Evolutionary conservation across 2,797 vertebrate species (phyloP), one percentile per base, ranked within the genome.

Genomic region (Aeoliscus strigatus): DNA sequence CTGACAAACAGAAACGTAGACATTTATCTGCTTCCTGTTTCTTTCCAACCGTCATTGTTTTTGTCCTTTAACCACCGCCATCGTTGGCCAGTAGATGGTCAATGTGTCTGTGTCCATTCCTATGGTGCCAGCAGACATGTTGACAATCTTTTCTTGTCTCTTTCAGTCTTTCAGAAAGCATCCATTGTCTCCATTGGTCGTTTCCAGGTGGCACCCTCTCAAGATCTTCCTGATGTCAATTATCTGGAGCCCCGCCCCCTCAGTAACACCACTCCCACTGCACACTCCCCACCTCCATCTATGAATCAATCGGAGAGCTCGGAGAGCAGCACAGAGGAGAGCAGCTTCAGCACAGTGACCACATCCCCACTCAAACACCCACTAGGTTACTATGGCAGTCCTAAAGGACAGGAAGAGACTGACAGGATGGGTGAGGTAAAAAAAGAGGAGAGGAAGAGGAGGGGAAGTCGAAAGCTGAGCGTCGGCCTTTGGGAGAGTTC

Each of bases 121-220:
- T n/a, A n/a, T n/a, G n/a, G n/a, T n/a, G n/a, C n/a, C n/a, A n/a
- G n/a, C n/a, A n/a, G n/a, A n/a, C n/a, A n/a, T 9, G 36, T 10
- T 23, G 4, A 21, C 0, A 0, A 21, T 30, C 26, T 25, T 49
- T 14, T 36, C 34, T 31, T 27, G 12, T 34, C n/a, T 36, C 32
- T 36, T 44, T 13, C 78, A 94, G 92, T 84, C 39, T n/a, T n/a
- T n/a, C 76, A 80, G 44, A 88, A 82, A 56, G 70, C 88, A 4
- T 72, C 83, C 27, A 65, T 87, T 14, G 63, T 91, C 23, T 77
- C 37, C 0, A 84, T 94, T 1, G 94, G 94, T 5, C 91, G 93
- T 26, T 97, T 96, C 82, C 90, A 91, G 39, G 93, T 95, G 55
- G 86, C 79, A 0, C 82, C 90, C 0, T 81, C 82, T 12, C 80